Evolutionary conservation across 37 sponge, comb jelly and placozoan genomes (phyloP).

Genomic region (Cliona cf. orientalis): DNA sequence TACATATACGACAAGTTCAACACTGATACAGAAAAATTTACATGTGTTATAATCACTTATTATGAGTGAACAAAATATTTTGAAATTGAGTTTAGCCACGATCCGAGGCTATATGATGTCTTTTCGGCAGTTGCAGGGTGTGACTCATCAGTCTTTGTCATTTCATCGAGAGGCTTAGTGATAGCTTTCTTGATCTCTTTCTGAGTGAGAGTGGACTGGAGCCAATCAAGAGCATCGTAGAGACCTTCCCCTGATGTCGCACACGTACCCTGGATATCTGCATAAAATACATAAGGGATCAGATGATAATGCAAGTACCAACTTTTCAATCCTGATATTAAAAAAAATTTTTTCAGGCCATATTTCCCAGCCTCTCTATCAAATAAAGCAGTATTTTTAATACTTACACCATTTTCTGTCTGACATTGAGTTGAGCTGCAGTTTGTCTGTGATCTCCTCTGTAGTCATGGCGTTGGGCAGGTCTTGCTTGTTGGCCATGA

Average conservation of each 20-base stretch:
- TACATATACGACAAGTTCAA: too few relatives aligned
- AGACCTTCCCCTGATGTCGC: conserved; percentile 83
- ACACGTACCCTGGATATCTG: conserved; percentile 76
- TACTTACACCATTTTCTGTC: conserved; percentile 77
- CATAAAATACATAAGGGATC: background rate
- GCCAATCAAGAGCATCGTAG: conserved; percentile 81
- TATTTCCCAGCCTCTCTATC: too few relatives aligned
- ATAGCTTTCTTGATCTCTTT: conserved; percentile 45
- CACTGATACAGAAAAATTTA: too few relatives aligned
- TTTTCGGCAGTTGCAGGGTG: background rate
- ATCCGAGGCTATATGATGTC: background rate
- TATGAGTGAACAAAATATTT: too few relatives aligned
- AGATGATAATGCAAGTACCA: background rate
- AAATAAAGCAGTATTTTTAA: too few relatives aligned
- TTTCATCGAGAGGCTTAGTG: conserved; percentile 56
- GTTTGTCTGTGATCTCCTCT: conserved; percentile 63
- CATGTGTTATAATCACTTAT: background rate
- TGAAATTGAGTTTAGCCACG: background rate
- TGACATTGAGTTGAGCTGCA: conserved; percentile 56
- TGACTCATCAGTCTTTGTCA: conserved; percentile 10
- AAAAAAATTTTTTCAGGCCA: too few relatives aligned
- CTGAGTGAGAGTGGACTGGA: conserved; percentile 31
- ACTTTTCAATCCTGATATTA: too few relatives aligned
- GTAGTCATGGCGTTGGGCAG: conserved; percentile 82
- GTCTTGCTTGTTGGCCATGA: conserved; percentile 96